Percentiles rank a stretch among this genome's conserved stretches.
Evolutionary conservation across 2,113 vertebrate species (phyloP).

Genomic region (Calypte anna): DNA sequence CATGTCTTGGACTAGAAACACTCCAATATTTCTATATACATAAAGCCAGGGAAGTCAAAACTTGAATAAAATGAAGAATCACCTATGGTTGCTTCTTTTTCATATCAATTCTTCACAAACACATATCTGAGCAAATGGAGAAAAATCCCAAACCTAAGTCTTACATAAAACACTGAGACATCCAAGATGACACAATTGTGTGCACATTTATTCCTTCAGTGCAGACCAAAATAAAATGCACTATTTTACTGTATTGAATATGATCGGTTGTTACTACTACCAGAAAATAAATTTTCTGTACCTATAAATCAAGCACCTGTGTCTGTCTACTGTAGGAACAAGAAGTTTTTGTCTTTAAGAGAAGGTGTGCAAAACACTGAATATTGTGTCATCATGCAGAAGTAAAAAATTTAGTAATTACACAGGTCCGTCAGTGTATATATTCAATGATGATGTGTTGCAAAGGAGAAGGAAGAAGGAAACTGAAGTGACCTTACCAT

Average conservation of each 20-base stretch:
- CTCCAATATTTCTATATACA: background rate
- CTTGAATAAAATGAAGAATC: slow-evolving; percentile 7
- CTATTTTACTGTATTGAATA: background rate
- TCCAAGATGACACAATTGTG: background rate
- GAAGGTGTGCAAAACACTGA: background rate
- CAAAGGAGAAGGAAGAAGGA: background rate
- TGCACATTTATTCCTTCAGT: background rate
- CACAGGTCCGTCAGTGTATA: no score
- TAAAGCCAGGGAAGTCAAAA: background rate
- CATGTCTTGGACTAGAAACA: background rate
- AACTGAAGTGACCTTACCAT: background rate
- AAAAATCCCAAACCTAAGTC: background rate
- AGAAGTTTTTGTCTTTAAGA: background rate
- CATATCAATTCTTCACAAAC: background rate
- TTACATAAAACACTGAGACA: background rate
- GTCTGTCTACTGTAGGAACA: background rate
- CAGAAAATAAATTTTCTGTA: background rate
- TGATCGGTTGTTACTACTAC: background rate
- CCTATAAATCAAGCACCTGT: background rate
- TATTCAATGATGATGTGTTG: background rate
- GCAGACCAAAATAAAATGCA: background rate
- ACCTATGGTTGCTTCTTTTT: background rate
- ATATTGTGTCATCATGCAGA: background rate
- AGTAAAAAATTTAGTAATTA: background rate
- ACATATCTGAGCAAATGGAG: background rate